phyloP scores from a whole-genome alignment of 2,888 invertebrate genomes.

The Drosophila koepferae region DNA sequence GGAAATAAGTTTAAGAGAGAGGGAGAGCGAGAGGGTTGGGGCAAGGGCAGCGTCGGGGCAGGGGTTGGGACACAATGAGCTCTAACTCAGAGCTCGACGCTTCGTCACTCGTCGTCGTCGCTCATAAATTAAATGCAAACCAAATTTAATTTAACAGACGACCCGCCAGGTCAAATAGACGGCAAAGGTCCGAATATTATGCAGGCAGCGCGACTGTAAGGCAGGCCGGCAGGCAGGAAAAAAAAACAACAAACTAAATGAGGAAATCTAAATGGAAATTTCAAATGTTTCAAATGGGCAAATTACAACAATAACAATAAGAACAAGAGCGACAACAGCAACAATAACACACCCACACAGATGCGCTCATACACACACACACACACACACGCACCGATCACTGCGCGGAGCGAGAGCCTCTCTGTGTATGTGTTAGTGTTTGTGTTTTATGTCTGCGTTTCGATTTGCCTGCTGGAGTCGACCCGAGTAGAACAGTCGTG shows the following conservation, averaged over 20 bases:
- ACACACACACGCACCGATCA: slow-evolving; percentile 38
- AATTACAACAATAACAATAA: slow-evolving; percentile 57
- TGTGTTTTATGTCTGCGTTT: slow-evolving; percentile 6
- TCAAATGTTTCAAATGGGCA: slow-evolving; percentile 77
- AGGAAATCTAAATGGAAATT: slow-evolving; percentile 77
- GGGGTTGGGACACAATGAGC: slow-evolving; percentile 4
- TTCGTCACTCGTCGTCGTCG: slow-evolving; percentile 42
- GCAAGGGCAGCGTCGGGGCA: not conserved
- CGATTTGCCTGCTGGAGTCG: slow-evolving; percentile 17
- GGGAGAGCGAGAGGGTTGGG: too few relatives aligned
- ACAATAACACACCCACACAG: slow-evolving; percentile 22
- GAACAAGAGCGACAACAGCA: slow-evolving; percentile 22
- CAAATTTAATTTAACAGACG: slow-evolving; percentile 74
- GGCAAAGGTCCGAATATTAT: slow-evolving; percentile 64
- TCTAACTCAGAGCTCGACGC: slow-evolving; percentile 12
- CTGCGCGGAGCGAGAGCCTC: slow-evolving; percentile 25
- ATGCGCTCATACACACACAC: slow-evolving; percentile 12
- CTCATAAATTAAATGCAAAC: slow-evolving; percentile 68
- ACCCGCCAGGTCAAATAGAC: slow-evolving; percentile 69
- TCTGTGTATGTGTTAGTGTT: slow-evolving; percentile 9
- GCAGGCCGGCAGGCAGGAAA: slow-evolving; percentile 9
- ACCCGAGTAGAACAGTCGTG: slow-evolving; percentile 31
- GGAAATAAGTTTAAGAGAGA: not conserved
- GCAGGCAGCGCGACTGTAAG: slow-evolving; percentile 54
- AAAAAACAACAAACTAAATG: slow-evolving; percentile 37